phyloP scores from a whole-genome alignment of 2,797 vertebrate species.

The Lagodon rhomboides region DNA sequence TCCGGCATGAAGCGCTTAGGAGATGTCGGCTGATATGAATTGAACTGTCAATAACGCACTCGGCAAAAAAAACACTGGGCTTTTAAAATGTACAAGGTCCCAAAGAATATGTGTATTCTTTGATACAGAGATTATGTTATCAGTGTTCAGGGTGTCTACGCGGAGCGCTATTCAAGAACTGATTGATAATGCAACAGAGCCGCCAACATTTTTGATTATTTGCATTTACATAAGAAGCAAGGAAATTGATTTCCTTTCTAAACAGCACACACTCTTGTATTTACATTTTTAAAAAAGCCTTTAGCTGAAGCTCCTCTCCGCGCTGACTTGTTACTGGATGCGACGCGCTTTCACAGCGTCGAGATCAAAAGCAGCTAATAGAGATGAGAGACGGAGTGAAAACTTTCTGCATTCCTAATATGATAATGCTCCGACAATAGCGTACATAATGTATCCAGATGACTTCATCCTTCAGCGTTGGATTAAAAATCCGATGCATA shows the following conservation, averaged over 20 bases:
- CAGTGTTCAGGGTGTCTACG: conserved; percentile 57
- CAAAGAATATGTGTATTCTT: conserved; percentile 72
- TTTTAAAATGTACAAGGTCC: conserved; percentile 68
- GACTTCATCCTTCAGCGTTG: conserved; percentile 44
- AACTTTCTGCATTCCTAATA: conserved; percentile 51
- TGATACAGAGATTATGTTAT: conserved; percentile 79
- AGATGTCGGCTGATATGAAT: conserved; percentile 84
- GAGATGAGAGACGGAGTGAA: conserved; percentile 38
- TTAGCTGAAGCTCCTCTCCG: conserved; percentile 27
- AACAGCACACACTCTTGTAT: conserved; percentile 61
- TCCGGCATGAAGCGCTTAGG: conserved; percentile 75
- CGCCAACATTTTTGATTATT: conserved; percentile 72
- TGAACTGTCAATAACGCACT: conserved; percentile 78
- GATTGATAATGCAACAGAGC: conserved; percentile 70
- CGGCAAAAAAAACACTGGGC: conserved; percentile 54
- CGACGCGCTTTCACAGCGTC: conserved; percentile 38
- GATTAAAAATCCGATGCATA: conserved; percentile 49
- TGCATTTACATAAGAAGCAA: conserved; percentile 77
- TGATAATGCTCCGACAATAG: conserved; percentile 27
- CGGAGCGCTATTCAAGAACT: conserved; percentile 62
- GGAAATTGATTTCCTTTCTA: conserved; percentile 77
- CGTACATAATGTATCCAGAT: conserved; percentile 36
- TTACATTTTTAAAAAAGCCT: conserved; percentile 70
- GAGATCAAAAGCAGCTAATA: conserved; percentile 59
- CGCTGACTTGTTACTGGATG: conserved; percentile 7